Percentiles rank a stretch among this genome's conserved stretches.
Conservation (phyloP, 1,140 invertebrate species). For the Drosophila novamexicana region DNA sequence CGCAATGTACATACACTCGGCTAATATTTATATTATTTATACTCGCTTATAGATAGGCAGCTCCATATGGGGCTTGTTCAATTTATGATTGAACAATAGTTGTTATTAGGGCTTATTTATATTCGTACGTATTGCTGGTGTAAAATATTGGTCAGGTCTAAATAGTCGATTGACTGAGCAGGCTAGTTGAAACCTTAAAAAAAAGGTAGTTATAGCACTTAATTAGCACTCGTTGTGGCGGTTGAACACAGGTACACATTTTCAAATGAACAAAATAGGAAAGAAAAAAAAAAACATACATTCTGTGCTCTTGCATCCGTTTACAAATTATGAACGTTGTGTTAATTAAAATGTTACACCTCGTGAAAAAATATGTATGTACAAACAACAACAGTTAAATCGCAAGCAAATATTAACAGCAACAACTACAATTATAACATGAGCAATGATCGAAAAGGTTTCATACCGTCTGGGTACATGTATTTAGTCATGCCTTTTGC, state of each 20-base stretch:
- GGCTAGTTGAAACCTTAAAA: background rate
- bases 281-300: conserved; percentile 15
- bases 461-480: conserved; percentile 30
- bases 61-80: conserved; percentile 65
- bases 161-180: conserved; percentile 9
- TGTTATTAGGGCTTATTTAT: conserved; percentile 51
- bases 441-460: conserved; percentile 49
- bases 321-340: conserved; percentile 68
- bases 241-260: conserved; percentile 7
- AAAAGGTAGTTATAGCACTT: conserved; percentile 63
- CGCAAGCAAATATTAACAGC: conserved; percentile 40
- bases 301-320: conserved; percentile 41
- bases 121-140: conserved; percentile 3
- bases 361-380: conserved; percentile 58
- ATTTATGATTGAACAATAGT: conserved; percentile 69
- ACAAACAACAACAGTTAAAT: conserved; percentile 34
- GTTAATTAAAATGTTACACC: conserved; percentile 82
- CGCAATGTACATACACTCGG: conserved; percentile 1
- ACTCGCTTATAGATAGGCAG: conserved; percentile 38
- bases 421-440: conserved; percentile 17
- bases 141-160: conserved; percentile 11
- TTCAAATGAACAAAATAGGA: conserved; percentile 28
- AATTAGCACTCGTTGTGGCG: conserved; percentile 57
- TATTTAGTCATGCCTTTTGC: conserved; percentile 77
- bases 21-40: conserved; percentile 15